These are phyloP conservation scores for Bombyx mandarina DNA, from an alignment of 1,140 invertebrate species.

Conservation along the genomic window DNA sequence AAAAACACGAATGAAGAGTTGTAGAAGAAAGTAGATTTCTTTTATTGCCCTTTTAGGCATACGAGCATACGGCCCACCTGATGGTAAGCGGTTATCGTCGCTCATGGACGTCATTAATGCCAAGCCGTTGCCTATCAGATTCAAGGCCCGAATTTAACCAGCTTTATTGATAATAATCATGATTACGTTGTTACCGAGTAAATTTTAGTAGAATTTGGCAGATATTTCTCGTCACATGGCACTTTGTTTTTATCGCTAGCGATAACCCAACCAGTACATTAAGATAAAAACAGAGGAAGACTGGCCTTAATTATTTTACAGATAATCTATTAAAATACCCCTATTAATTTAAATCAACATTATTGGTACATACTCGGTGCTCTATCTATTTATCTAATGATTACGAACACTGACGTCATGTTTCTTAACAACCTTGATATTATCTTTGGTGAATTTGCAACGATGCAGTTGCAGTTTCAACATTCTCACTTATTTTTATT, in stretches of 20 bases:
- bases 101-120: too few relatives aligned
- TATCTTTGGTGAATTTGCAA: conserved; percentile 53
- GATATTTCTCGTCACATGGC: conserved; percentile 60
- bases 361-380: conserved; percentile 5
- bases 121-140: too few relatives aligned
- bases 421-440: conserved; percentile 34
- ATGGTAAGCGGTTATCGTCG: too few relatives aligned
- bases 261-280: conserved; percentile 62
- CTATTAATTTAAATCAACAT: conserved; percentile 6
- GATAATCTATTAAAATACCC: conserved; percentile 22
- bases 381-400: conserved; percentile 32
- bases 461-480: conserved; percentile 24
- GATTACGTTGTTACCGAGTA: conserved; percentile 6
- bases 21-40: too few relatives aligned
- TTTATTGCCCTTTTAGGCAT: too few relatives aligned
- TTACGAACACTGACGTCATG: conserved; percentile 48
- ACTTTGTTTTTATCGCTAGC: conserved; percentile 47
- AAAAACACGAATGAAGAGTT: too few relatives aligned
- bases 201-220: conserved; percentile 28
- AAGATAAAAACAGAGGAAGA: conserved; percentile 57
- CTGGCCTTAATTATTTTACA: conserved; percentile 42
- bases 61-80: too few relatives aligned
- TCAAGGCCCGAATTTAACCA: too few relatives aligned
- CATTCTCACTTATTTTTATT: conserved; percentile 51
- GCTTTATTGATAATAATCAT: neutral